Conservation (phyloP, 1,140 invertebrate genomes). For the Papilio glaucus region DNA sequence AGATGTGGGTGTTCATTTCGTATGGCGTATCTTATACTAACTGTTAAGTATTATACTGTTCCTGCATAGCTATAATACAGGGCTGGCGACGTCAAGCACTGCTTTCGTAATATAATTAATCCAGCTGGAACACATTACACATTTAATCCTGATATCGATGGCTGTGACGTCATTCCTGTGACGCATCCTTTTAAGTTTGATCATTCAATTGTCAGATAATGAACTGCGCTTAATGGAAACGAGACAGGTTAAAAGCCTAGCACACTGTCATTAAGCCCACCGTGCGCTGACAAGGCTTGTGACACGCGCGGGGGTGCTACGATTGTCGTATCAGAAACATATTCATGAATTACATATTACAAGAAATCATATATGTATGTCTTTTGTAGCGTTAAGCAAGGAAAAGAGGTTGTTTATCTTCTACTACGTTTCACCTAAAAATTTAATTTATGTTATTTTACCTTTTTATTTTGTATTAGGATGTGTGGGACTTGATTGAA, state of each 20-base stretch:
- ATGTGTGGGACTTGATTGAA: too few species aligned
- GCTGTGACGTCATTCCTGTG: background rate
- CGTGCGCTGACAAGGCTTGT: background rate
- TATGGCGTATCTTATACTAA: too few species aligned
- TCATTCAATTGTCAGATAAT: constrained; percentile 11
- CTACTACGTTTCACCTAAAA: too few species aligned
- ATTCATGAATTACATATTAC: background rate
- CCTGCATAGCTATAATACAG: too few species aligned
- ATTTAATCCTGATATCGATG: background rate
- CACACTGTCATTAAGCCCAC: background rate
- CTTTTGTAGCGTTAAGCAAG: too few species aligned
- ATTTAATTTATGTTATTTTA: too few species aligned
- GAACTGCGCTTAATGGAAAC: constrained; percentile 4
- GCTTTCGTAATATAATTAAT: background rate
- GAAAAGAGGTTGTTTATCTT: too few species aligned
- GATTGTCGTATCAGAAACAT: background rate
- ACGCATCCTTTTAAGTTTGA: background rate
- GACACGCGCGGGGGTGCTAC: background rate
- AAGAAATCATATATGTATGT: too few species aligned
- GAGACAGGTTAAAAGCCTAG: constrained; percentile 15
- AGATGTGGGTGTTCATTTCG: too few species aligned
- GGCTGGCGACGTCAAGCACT: too few species aligned
- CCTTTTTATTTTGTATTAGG: too few species aligned
- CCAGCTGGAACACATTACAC: background rate
- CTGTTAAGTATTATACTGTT: too few species aligned